Percentiles rank a stretch among this genome's conserved stretches.
Conservation (phyloP, 2,797 vertebrate genomes). For the Naso thynnoides region DNA sequence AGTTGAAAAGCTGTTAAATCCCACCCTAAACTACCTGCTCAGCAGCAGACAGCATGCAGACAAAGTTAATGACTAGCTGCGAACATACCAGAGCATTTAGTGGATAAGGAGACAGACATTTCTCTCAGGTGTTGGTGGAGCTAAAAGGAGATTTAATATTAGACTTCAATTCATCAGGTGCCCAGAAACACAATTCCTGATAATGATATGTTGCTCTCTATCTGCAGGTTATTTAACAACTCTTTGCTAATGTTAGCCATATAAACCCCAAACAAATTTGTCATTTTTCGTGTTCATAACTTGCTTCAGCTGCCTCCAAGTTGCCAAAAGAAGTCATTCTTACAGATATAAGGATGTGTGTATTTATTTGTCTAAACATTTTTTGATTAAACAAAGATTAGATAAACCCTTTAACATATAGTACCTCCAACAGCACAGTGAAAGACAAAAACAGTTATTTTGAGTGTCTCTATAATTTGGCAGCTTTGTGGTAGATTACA, state of each 20-base stretch:
- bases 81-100: too few relatives aligned
- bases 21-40: too few relatives aligned
- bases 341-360: not conserved
- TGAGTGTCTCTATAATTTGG: not conserved
- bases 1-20: too few relatives aligned
- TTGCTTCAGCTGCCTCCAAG: not conserved
- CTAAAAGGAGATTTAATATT: too few relatives aligned
- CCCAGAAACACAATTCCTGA: too few relatives aligned
- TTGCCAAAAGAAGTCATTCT: not conserved
- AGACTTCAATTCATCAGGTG: too few relatives aligned
- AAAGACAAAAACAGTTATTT: not conserved
- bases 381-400: not conserved
- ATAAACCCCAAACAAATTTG: not conserved
- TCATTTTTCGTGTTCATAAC: not conserved
- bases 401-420: not conserved
- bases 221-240: not conserved
- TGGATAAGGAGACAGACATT: too few relatives aligned
- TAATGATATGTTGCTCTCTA: not conserved
- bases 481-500: conserved; percentile 2
- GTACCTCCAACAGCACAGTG: not conserved
- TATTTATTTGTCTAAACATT: not conserved
- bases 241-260: not conserved
- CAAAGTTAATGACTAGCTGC: too few relatives aligned
- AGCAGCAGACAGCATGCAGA: too few relatives aligned
- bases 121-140: too few relatives aligned